Evolutionary conservation across 2,113 vertebrate species (phyloP).

Genomic region (Platycercus adscitus): DNA sequence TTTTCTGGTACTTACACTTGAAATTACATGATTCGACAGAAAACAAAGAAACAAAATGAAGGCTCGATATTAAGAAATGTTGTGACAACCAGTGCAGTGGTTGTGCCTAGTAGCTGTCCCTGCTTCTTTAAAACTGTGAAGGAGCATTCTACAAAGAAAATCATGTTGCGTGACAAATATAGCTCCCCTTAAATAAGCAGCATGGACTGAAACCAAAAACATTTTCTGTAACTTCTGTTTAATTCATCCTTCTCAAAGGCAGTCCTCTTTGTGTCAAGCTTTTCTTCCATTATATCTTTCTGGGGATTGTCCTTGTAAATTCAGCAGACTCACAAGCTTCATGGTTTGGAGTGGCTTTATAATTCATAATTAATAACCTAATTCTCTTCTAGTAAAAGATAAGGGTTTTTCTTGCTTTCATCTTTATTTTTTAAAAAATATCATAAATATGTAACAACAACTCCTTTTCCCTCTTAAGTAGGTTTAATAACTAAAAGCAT

Average conservation of each 20-base stretch:
- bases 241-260: background rate
- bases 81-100: background rate
- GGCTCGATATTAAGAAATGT: background rate
- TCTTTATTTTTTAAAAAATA: background rate
- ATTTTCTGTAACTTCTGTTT: background rate
- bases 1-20: background rate
- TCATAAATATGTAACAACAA: background rate
- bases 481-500: background rate
- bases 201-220: background rate
- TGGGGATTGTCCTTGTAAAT: background rate
- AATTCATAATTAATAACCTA: background rate
- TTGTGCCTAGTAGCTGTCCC: background rate
- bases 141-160: background rate
- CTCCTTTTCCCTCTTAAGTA: background rate
- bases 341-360: background rate
- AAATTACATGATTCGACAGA: background rate
- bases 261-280: background rate
- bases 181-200: background rate
- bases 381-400: background rate
- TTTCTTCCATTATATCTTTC: background rate
- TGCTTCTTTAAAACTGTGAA: background rate
- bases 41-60: background rate
- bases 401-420: accelerated
- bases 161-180: background rate
- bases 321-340: background rate